Conservation (phyloP, 2,888 invertebrate genomes). For the Abrostola tripartita region DNA sequence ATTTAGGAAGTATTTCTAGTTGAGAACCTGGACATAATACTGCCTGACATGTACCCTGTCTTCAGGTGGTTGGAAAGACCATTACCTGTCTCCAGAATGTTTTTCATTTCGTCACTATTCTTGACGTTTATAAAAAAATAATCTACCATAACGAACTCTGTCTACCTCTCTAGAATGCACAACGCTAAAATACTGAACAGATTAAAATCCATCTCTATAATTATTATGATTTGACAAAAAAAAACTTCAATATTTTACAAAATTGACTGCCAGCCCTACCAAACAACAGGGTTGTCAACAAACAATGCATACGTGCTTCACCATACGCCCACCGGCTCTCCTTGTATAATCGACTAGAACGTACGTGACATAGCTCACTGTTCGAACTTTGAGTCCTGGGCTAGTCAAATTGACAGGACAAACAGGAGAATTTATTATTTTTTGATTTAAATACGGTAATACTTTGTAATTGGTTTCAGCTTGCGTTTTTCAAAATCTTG, state of each 20-base stretch:
- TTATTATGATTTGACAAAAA: background rate
- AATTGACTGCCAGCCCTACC: constrained; percentile 29
- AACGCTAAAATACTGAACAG: too few species aligned
- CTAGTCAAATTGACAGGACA: constrained; percentile 12
- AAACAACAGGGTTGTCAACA: constrained; percentile 28
- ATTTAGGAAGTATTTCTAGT: too few species aligned
- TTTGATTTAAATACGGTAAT: constrained; percentile 1
- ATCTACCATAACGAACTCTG: too few species aligned
- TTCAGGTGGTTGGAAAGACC: too few species aligned
- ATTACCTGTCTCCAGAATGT: too few species aligned
- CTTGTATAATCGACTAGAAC: constrained; percentile 10
- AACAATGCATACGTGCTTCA: constrained; percentile 49
- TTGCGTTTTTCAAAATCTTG: background rate
- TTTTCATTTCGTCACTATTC: too few species aligned
- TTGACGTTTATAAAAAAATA: too few species aligned
- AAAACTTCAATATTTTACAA: background rate
- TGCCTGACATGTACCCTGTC: too few species aligned
- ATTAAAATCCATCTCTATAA: too few species aligned
- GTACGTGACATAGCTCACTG: constrained; percentile 39
- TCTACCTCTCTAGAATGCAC: too few species aligned
- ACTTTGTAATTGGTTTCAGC: background rate
- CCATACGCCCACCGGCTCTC: constrained; percentile 40
- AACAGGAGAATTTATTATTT: constrained; percentile 13
- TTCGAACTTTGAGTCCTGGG: constrained; percentile 17
- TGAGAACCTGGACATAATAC: too few species aligned